Evolutionary conservation across 2,888 invertebrate genomes (phyloP).

Genomic region (Gasteruption jaculator): DNA sequence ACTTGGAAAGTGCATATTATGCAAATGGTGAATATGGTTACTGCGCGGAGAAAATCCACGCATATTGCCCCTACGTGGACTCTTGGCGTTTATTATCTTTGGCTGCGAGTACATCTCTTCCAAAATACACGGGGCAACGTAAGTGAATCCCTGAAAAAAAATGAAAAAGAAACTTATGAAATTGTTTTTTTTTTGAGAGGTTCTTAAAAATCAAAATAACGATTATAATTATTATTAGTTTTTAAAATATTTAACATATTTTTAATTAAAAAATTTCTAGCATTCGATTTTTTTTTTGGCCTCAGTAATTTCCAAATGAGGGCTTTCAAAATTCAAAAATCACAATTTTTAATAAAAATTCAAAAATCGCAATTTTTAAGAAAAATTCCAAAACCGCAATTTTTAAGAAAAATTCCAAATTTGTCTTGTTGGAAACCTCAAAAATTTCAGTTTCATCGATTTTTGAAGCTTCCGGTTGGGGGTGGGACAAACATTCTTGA

Average conservation of each 20-base stretch:
- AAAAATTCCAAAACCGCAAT: too few species aligned
- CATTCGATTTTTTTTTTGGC: too few species aligned
- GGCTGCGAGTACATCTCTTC: conserved; percentile 80
- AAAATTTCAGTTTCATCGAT: too few species aligned
- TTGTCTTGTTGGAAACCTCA: too few species aligned
- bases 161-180: too few species aligned
- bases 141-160: conserved; percentile 86
- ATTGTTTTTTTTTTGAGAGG: too few species aligned
- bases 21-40: conserved; percentile 30
- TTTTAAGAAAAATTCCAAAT: too few species aligned
- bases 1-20: conserved; percentile 28
- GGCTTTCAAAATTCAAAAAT: conserved; percentile 5
- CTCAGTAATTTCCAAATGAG: too few species aligned
- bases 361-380: not conserved
- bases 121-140: conserved; percentile 94
- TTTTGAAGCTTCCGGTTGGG: too few species aligned
- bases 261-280: conserved; percentile 2
- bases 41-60: conserved; percentile 41
- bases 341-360: conserved; percentile 1
- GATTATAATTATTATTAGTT: too few species aligned
- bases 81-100: conserved; percentile 73
- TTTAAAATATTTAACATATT: not conserved
- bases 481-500: too few species aligned
- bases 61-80: conserved; percentile 64
- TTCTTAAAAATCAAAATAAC: too few species aligned